Base-by-base conservation (phyloP, 2,888 invertebrate species). In the Aporophyla lueneburgensis region DNA sequence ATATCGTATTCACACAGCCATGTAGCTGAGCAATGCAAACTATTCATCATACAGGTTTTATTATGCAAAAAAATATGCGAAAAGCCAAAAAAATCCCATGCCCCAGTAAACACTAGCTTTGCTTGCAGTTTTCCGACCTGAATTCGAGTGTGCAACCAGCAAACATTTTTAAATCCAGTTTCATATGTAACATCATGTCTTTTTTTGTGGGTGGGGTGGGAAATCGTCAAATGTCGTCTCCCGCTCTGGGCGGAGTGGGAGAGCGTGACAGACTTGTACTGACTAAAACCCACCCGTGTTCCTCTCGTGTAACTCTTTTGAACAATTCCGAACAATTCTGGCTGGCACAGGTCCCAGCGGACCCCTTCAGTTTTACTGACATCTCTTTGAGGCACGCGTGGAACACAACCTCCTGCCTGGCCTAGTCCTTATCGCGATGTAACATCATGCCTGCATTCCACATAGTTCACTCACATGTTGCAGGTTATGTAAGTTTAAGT, bases 1-100 rank as follows among this genome's bases (percentile, higher is more conserved):
- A 58, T 73, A 81, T 84, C 70, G 70, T 46, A 49, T 56, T 53
- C 53, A 74, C 59, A 66, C 65, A 84, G 54, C 51, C 53, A 5
- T 24, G 62, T 21, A 73, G 72, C 54, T 75, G 53, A 21, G 66
- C 71, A 63, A 19, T 53, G 71, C 69, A 67, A n/a, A n/a, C 75
- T 59, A 71, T 84, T 80, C 81, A 81, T 80, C 66, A 76, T 61
- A 27, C 56, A 5, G 49, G 24, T 68, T 80, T 76, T 71, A 84
- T 80, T 80, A 76, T 67, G 65, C 72, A 58, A 65, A 84, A 82
- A 83, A 83, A 73, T 54, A 0, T 67, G 74, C 53, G 19, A 49
- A 81, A 33, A 54, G 24, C 33, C 59, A 19, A 46, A 70, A 67
- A 59, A 61, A 51, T 72, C n/a, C 0, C 14, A 58, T 9, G 14